Base-by-base conservation (phyloP, 2,888 invertebrate species). In the Leptinotarsa juncta region DNA sequence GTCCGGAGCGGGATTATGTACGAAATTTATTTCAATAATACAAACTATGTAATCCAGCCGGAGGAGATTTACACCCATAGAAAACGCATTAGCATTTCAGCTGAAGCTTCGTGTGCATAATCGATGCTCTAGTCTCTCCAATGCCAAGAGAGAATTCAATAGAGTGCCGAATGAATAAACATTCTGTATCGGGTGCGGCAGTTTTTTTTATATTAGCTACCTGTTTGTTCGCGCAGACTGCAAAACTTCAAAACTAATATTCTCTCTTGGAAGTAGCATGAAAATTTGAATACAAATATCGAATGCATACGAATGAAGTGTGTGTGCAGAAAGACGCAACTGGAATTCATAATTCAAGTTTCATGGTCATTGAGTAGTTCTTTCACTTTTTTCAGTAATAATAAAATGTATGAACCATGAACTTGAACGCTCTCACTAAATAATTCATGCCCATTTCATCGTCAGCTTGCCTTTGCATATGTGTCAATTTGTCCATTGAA, bases 1-100 rank as follows among this genome's bases (percentile, higher is more conserved):
- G 77, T 78, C 80, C 77, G 55, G 73, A 69, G 76, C 65, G 71
- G 78, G 78, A 79, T 81, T 80, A 75, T 74, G 78, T 77, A 74
- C 73, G 73, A 77, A 80, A 80, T 78, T 79, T 80, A 80, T 81
- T 80, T 80, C 80, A 79, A 80, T 81, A 80, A 81, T 79, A 79
- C 80, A 78, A 76, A 77, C 75, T 77, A 73, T 71, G 78, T 79
- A 79, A 80, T 79, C 79, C 80, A 15, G 53, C 26, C 66, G 74
- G 73, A 75, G 75, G 71, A 80, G 79, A 80, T 80, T 80, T 80
- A 76, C 79, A 77, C 77, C 80, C 77, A 79, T 80, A 80, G 78
- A 78, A 79, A 80, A 78, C 76, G 80, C 77, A 81, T 80, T 79
- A 79, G 77, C 77, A 72, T 79, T 78, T 75, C 69, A 69, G 69